Evolutionary conservation across 2,797 vertebrate genomes (phyloP).

Genomic region (Argyrosomus regius): DNA sequence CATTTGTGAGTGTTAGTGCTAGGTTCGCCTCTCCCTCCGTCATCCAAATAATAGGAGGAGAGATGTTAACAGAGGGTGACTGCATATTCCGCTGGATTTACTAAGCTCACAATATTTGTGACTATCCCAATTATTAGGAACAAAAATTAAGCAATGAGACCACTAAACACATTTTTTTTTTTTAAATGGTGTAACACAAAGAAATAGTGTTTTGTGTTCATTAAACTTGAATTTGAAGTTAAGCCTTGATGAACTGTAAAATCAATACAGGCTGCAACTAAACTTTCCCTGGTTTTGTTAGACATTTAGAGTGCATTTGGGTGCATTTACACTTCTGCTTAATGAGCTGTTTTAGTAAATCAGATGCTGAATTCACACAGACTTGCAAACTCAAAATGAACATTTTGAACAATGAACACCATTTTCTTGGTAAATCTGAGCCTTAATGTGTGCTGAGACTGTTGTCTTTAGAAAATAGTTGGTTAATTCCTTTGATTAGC

Average conservation of each 20-base stretch:
- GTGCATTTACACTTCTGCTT: not conserved
- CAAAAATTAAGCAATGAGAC: not conserved
- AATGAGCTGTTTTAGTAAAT: slow-evolving; percentile 6
- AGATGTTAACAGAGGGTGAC: not conserved
- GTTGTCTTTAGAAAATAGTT: not conserved
- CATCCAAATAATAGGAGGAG: not conserved
- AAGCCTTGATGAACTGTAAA: not conserved
- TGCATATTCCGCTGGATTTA: not conserved
- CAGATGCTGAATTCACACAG: not conserved
- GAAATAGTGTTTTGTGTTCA: not conserved
- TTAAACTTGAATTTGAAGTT: not conserved
- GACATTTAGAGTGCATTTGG: not conserved
- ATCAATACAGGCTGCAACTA: not conserved
- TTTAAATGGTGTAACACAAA: not conserved
- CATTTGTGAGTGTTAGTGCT: not conserved
- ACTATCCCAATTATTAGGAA: not conserved
- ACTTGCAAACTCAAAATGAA: not conserved
- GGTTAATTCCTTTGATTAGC: not conserved
- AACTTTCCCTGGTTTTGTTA: not conserved
- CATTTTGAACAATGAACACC: not conserved
- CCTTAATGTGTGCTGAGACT: not conserved
- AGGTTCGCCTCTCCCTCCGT: too few relatives aligned
- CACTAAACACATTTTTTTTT: not conserved
- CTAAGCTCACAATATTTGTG: not conserved
- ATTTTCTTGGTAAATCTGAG: too few relatives aligned